Conservation (phyloP, 2,888 invertebrate species). For the Orchesella flavescens region DNA sequence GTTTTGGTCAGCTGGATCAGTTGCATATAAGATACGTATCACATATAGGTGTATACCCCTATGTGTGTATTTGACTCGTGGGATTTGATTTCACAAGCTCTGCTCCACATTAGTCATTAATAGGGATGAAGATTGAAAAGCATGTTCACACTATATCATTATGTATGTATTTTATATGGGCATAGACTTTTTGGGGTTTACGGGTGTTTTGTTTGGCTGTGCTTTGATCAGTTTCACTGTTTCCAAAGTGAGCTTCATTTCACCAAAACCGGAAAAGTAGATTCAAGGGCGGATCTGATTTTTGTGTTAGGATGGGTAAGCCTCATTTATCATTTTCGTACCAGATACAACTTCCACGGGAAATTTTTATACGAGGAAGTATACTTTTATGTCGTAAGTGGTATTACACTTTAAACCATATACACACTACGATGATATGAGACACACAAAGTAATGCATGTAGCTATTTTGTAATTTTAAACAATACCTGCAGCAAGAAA, state of each 20-base stretch:
- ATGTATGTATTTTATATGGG: not conserved
- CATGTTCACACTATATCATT: not conserved
- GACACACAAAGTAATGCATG: too few relatives aligned
- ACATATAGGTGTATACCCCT: not conserved
- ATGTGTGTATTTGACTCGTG: slow-evolving; percentile 31
- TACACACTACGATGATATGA: too few relatives aligned
- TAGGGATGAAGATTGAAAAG: slow-evolving; percentile 14
- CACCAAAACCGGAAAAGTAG: not conserved
- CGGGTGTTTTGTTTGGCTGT: not conserved
- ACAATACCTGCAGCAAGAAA: too few relatives aligned
- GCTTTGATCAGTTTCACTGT: slow-evolving; percentile 4
- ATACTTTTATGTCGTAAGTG: too few relatives aligned
- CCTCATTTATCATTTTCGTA: slow-evolving; percentile 27
- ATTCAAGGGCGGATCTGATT: slow-evolving; percentile 21
- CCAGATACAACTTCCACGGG: not conserved
- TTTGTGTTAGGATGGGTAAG: not conserved
- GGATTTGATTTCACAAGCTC: slow-evolving; percentile 54
- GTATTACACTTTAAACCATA: too few relatives aligned
- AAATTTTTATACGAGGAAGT: too few relatives aligned
- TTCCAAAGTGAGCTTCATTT: slow-evolving; percentile 15
- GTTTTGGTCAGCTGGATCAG: slow-evolving; percentile 29
- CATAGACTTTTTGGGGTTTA: not conserved
- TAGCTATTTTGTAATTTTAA: too few relatives aligned
- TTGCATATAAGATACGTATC: too few relatives aligned
- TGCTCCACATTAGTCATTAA: slow-evolving; percentile 38